Evolutionary conservation across 1,140 invertebrate genomes (phyloP), one percentile per base, ranked within the genome.

Genomic region (Eriocheir sinensis): DNA sequence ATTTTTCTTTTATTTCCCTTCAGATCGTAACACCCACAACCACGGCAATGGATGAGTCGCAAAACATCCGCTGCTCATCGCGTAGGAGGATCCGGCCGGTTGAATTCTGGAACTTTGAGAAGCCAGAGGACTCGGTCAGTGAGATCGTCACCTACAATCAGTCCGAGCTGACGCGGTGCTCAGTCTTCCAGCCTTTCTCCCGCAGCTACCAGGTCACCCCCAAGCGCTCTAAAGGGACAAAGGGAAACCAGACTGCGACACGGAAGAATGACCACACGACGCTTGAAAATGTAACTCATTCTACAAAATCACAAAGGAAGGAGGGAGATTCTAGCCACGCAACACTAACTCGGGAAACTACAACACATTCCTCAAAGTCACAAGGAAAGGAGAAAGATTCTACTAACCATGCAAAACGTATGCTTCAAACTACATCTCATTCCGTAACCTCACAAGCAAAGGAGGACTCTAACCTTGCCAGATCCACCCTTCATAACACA

Each of bases 51-150:
- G 83, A 86, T 34, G 83, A 15, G 12, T 36, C 83, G 8, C 12
- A 17, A 17, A 38, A 81, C 9, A 9, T 44, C 21, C 90, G 90
- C 1, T 72, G 90, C 15, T 92, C 90, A 15, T 38, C 72, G n/a
- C 90, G 90, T 0, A 72, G 72, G 17, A 81, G 38, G 3, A 12
- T 81, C 40, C 72, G 90, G 30, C 90, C 90, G 27, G 38, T 92
- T 34, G 90, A 92, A 0, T 92, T 44, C 60, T 92, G 90, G 90
- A 92, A 92, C 60, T 92, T 92, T 92, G 90, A 92, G 30, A 92
- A 92, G 41, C 90, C 90, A 8, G 89, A 91, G 0, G 72, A 92
- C 30, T n/a, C 30, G 30, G 44, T 0, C 38, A 17, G 27, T 30
- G 72, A 92, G 40, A 44, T n/a, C 8, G 44, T 92, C 41, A 81